Conservation (phyloP, 2,113 vertebrate species). For the Nesoenas mayeri region DNA sequence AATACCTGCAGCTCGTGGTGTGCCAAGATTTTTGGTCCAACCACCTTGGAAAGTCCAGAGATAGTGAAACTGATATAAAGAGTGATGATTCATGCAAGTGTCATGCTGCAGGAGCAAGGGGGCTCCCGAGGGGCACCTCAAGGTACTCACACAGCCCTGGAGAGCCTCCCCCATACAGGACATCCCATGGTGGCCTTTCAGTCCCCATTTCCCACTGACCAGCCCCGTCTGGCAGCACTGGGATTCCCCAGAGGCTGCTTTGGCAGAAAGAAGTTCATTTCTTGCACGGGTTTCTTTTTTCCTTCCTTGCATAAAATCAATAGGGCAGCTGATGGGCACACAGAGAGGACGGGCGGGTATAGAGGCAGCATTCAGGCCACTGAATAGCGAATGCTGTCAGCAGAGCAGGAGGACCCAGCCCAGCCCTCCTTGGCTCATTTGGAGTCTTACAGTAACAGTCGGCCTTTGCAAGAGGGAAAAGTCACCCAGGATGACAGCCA, state of each 20-base stretch:
- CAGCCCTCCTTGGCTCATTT: conserved; percentile 12
- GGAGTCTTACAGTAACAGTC: conserved; percentile 39
- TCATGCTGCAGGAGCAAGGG: not conserved
- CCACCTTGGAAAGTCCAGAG: not conserved
- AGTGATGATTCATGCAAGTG: fast-evolving
- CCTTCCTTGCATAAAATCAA: not conserved
- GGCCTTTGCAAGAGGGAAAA: conserved; percentile 37
- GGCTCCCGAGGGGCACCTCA: fast-evolving
- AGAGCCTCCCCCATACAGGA: not conserved
- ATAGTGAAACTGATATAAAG: fast-evolving
- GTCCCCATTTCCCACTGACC: not conserved
- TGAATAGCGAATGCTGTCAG: conserved; percentile 41
- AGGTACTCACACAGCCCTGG: not conserved
- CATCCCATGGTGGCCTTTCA: not conserved
- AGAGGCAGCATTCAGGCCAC: conserved; percentile 44
- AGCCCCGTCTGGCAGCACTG: not conserved
- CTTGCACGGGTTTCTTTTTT: not conserved
- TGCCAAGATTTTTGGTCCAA: not conserved
- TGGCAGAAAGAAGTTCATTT: conserved; percentile 29
- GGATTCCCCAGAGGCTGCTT: not conserved
- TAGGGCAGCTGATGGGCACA: conserved; percentile 2
- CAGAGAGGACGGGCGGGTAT: not conserved
- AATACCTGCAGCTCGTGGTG: not conserved
- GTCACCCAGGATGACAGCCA: not conserved
- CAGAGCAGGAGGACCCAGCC: not conserved